Evolutionary conservation across 2,888 invertebrate species (phyloP).

Genomic region (Athalia circularis): DNA sequence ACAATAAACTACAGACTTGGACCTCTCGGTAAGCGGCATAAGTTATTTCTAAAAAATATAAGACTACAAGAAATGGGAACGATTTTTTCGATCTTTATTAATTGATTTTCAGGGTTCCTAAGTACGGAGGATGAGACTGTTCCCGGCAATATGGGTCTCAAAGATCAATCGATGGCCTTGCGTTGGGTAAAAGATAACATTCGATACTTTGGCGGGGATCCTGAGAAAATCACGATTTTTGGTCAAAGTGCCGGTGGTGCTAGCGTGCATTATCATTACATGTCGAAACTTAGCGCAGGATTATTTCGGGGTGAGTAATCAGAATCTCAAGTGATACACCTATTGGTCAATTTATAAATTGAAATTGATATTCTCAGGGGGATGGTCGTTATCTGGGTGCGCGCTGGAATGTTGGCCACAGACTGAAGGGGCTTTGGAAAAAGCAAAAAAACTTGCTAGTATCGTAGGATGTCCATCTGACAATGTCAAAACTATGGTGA

Average conservation of each 20-base stretch:
- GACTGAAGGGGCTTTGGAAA: constrained; percentile 76
- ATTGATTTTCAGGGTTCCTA: constrained; percentile 78
- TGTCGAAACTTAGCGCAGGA: constrained; percentile 80
- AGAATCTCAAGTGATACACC: neutral
- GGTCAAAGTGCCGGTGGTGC: constrained; percentile 87
- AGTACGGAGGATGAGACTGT: constrained; percentile 83
- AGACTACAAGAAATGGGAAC: neutral
- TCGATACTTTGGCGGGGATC: constrained; percentile 83
- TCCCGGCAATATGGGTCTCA: constrained; percentile 84
- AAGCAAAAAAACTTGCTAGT: constrained; percentile 78
- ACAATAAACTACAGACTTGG: constrained; percentile 82
- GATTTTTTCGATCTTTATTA: neutral
- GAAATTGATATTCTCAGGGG: constrained; percentile 67
- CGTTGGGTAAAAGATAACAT: constrained; percentile 84
- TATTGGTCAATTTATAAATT: neutral
- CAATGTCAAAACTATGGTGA: constrained; percentile 75
- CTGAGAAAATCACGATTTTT: constrained; percentile 80
- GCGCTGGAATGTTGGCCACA: constrained; percentile 77
- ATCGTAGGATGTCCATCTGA: constrained; percentile 78
- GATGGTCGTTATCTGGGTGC: constrained; percentile 83
- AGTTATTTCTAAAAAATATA: neutral
- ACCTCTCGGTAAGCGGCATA: constrained; percentile 76
- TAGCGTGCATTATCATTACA: constrained; percentile 83
- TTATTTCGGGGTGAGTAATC: constrained; percentile 64
- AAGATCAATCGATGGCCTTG: constrained; percentile 84